phyloP scores from a whole-genome alignment of 2,797 vertebrate species.

The Knipowitschia caucasica region DNA sequence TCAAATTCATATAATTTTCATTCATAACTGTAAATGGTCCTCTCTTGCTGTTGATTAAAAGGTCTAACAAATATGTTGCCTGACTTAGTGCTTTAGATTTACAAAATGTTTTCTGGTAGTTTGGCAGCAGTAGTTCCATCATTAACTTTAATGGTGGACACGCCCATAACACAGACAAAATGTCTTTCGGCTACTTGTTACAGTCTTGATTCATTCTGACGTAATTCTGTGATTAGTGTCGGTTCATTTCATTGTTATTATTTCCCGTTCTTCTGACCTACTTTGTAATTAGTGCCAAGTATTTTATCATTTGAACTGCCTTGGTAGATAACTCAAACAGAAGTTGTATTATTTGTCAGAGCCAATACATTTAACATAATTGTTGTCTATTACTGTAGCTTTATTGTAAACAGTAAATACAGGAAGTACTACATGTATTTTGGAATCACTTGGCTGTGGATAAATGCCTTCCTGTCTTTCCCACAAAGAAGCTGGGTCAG shows the following conservation, averaged over 20 bases:
- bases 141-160: background rate
- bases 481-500: slow-evolving; percentile 48
- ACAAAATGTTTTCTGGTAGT: background rate
- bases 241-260: slow-evolving; percentile 7
- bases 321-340: background rate
- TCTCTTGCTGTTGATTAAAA: too few relatives aligned
- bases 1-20: background rate
- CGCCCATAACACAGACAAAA: slow-evolving; percentile 5
- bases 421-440: slow-evolving; percentile 40
- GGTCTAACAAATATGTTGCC: too few relatives aligned
- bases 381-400: slow-evolving; percentile 32
- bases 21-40: background rate
- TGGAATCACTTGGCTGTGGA: slow-evolving; percentile 52
- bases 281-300: slow-evolving; percentile 10
- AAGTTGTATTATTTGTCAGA: too few relatives aligned
- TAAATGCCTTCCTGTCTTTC: slow-evolving; percentile 68
- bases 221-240: slow-evolving; percentile 21
- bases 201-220: background rate
- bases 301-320: background rate
- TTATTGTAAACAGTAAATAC: slow-evolving; percentile 44
- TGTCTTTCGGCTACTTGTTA: background rate
- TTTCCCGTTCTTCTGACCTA: slow-evolving; percentile 10
- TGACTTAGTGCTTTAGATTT: too few relatives aligned
- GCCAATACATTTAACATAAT: slow-evolving; percentile 11
- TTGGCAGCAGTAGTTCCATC: background rate